Evolutionary conservation across 64 coral and sea anemone genomes (phyloP).

Genomic region (Montipora capricornis): DNA sequence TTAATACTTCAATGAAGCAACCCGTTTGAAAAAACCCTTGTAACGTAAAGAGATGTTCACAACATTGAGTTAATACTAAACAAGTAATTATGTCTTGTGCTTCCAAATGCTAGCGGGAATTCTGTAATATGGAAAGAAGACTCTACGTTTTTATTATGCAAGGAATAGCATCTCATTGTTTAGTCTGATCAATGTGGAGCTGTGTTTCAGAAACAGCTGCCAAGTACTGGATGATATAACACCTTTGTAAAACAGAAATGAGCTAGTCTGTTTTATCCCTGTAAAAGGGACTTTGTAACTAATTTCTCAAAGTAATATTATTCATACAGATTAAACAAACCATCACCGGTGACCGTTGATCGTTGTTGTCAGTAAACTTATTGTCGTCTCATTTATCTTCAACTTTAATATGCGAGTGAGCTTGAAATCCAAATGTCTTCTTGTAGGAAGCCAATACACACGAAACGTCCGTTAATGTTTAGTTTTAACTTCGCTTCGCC

Average conservation of each 20-base stretch:
- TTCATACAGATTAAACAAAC: constrained; percentile 40
- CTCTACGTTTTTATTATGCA: no score
- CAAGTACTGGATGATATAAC: background rate
- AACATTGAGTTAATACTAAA: no score
- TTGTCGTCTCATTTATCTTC: background rate
- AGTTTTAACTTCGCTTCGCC: background rate
- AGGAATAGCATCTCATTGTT: no score
- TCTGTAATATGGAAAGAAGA: no score
- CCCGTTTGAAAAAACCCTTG: no score
- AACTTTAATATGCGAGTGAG: background rate
- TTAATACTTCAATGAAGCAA: no score
- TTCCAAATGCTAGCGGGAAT: no score
- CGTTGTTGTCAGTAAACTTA: background rate
- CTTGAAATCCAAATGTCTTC: background rate
- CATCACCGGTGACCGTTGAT: background rate
- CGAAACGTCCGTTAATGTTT: background rate
- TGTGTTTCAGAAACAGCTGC: background rate
- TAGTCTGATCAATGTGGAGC: no score
- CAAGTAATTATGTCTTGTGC: no score
- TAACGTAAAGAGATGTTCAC: no score
- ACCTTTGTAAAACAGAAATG: no score
- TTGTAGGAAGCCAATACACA: background rate
- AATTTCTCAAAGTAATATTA: background rate
- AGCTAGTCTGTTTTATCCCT: background rate
- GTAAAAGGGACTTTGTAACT: background rate